Evolutionary conservation across 2,888 invertebrate genomes (phyloP), one percentile per base, ranked within the genome.

Genomic region (Cyclophora punctaria): DNA sequence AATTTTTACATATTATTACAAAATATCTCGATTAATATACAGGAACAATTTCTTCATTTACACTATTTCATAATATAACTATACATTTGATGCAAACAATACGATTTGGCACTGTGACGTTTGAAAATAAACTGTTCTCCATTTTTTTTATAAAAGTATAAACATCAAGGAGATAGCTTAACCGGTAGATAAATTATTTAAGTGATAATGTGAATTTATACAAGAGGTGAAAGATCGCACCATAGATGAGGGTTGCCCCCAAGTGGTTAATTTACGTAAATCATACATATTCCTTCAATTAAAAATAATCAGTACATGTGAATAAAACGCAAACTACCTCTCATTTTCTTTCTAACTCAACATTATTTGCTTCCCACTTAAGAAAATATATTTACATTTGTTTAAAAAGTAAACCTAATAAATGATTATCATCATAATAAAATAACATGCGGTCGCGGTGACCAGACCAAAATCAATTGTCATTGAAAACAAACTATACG

Each of bases 271-370:
- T 59, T 65, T 64, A 68, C 73, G 76, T 69, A 78, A 81, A 78
- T 74, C 78, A 78, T 78, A 81, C 79, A 82, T 79, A 81, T 76
- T 77, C 67, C 76, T 73, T 68, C 76, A 78, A 76, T 78, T 84
- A 82, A 81, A 85, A 83, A 78, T 86, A 87, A 87, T 87, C 86
- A 87, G 86, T 87, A 83, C 86, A 86, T 82, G 86, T 81, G 71
- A 83, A 80, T 77, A 74, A 75, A 85, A 84, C 83, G 73, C 76
- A 85, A 84, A 81, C 69, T 75, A 75, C 73, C 72, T 63, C 75
- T 73, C 70, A 65, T 72, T 73, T 70, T 70, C 48, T 41, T 54
- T 53, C 59, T 48, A 59, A 60, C 46, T 52, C 49, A 53, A 44
- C 40, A 33, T 20, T 37, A 48, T 44, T 53, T 49, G 40, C 51